phyloP scores from a whole-genome alignment of 2,888 invertebrate species.

The Leucophenga montana region DNA sequence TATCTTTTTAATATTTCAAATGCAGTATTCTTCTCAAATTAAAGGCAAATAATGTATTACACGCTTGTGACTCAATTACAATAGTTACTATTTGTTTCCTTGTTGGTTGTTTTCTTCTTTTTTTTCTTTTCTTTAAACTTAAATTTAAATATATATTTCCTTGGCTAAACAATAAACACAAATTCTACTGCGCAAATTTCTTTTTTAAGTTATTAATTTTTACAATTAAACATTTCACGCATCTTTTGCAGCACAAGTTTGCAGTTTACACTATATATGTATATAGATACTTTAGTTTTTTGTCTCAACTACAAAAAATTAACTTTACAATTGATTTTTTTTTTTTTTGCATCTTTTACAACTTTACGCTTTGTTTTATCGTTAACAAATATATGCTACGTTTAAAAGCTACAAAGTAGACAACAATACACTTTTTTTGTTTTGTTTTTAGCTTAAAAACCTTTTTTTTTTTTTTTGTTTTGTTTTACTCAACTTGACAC shows the following conservation, averaged over 20 bases:
- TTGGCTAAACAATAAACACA: slow-evolving; percentile 16
- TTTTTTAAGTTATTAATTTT: neutral
- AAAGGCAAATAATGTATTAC: neutral
- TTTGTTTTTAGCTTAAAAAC: neutral
- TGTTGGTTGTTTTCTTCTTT: no score
- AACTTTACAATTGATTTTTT: slow-evolving; percentile 28
- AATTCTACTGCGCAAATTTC: neutral
- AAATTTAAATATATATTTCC: neutral
- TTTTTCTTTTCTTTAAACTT: slow-evolving; percentile 2
- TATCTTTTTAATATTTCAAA: neutral
- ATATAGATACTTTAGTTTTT: slow-evolving; percentile 13
- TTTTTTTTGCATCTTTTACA: neutral
- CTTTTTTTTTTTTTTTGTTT: slow-evolving; percentile 18
- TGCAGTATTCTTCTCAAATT: neutral
- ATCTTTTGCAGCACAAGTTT: slow-evolving; percentile 23
- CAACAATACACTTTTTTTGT: slow-evolving; percentile 54
- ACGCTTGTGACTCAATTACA: no score
- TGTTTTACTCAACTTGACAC: slow-evolving; percentile 36
- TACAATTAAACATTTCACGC: slow-evolving; percentile 7
- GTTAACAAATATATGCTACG: slow-evolving; percentile 62
- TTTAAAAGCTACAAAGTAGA: slow-evolving; percentile 63
- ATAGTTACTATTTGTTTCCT: neutral
- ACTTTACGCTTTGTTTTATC: slow-evolving; percentile 11
- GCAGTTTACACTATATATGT: no score
- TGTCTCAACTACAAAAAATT: slow-evolving; percentile 33